Percentiles rank a stretch among this genome's conserved stretches.
Evolutionary conservation across 2,113 vertebrate species (phyloP).

Genomic region (human): DNA sequence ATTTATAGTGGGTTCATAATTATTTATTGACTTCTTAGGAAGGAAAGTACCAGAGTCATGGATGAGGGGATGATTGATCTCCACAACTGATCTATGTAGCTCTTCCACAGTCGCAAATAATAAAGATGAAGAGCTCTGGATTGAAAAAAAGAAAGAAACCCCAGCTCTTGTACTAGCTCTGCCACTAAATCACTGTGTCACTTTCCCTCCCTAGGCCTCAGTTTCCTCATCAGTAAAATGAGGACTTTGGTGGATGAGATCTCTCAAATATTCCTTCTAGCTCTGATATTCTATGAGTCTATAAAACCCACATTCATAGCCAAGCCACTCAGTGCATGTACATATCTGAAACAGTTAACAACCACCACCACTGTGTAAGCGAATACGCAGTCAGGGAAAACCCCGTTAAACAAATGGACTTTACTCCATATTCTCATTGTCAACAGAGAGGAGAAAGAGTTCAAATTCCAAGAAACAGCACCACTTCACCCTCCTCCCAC

Average conservation of each 20-base stretch:
- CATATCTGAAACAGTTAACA: slow-evolving; percentile 7
- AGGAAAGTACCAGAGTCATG: slow-evolving; percentile 23
- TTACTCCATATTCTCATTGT: slow-evolving; percentile 23
- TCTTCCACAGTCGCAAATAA: slow-evolving; percentile 38
- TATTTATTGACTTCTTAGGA: slow-evolving; percentile 37
- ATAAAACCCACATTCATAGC: neutral
- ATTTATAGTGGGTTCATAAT: slow-evolving; percentile 30
- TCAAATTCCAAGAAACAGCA: slow-evolving; percentile 51
- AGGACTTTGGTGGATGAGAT: neutral
- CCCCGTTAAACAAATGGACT: neutral
- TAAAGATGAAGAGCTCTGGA: slow-evolving; percentile 9
- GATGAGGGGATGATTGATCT: slow-evolving; percentile 8
- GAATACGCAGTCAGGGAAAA: neutral
- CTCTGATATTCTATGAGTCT: slow-evolving; percentile 2
- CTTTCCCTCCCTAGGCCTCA: neutral
- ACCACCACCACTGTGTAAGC: neutral
- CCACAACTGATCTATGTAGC: neutral
- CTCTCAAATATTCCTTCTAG: neutral
- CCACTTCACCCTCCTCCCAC: neutral
- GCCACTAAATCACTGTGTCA: neutral
- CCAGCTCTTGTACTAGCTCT: neutral
- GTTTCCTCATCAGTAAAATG: slow-evolving; percentile 32
- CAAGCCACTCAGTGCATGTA: neutral
- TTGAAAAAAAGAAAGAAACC: neutral
- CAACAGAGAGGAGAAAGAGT: slow-evolving; percentile 15